phyloP scores from a whole-genome alignment of 2,113 vertebrate species.

The Canis aureus region DNA sequence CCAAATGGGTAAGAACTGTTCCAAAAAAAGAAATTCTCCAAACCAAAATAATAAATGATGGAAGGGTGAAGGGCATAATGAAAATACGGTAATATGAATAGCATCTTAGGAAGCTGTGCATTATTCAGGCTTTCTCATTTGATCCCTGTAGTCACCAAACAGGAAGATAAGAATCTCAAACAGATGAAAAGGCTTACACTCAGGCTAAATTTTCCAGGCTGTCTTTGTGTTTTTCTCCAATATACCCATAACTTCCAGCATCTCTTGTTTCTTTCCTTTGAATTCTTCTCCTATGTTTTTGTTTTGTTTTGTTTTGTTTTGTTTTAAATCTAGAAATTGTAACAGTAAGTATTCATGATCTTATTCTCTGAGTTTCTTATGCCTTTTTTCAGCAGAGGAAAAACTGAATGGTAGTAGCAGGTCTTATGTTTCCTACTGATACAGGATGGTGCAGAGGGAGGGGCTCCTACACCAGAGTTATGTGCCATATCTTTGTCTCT shows the following conservation, averaged over 20 bases:
- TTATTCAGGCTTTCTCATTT: not conserved
- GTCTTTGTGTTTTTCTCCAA: not conserved
- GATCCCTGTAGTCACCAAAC: not conserved
- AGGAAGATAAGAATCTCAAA: not conserved
- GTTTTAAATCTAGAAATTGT: not conserved
- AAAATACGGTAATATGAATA: not conserved
- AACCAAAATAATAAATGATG: not conserved
- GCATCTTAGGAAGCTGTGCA: not conserved
- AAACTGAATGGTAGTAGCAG: not conserved
- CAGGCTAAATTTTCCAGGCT: not conserved
- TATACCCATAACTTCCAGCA: not conserved
- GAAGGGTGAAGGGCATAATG: not conserved
- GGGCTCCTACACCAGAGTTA: fast-evolving
- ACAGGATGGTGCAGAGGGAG: not conserved
- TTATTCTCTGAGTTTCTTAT: not conserved
- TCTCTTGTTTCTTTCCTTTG: not conserved
- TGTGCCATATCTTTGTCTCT: not conserved
- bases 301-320: not conserved
- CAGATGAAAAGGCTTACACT: not conserved
- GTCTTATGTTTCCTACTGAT: not conserved
- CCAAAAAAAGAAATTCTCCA: not conserved
- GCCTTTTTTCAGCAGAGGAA: not conserved
- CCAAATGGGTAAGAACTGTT: not conserved
- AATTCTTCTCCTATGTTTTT: not conserved
- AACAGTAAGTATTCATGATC: not conserved